Evolutionary conservation across 1,140 invertebrate species (phyloP), one percentile per base, ranked within the genome.

Genomic region (Grapholita molesta): DNA sequence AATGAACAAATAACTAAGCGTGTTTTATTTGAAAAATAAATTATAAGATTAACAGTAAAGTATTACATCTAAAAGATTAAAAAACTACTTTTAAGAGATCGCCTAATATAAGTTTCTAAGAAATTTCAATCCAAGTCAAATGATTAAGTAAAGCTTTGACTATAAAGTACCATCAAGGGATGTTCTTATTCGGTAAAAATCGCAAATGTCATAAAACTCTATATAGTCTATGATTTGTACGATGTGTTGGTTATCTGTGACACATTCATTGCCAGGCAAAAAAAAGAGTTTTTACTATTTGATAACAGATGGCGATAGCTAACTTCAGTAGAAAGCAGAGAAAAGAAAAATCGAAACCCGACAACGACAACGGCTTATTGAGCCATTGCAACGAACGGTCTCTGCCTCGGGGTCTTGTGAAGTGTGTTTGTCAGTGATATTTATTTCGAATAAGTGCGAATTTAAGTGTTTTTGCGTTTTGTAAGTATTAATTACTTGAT

Each of bases 341-440:
- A 78, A 80, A 79, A 77, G 76, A 84, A 89, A 89, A 89, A 88
- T 88, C 84, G 85, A 87, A 87, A 82, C 77, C 85, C 75, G 79
- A 72, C 80, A 77, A 77, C 75, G 79, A 72, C 80, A 77, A 77
- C 77, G 77, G 77, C 75, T 75, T 80, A 84, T 84, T 85, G 77
- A 85, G 82, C 80, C 80, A 83, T 82, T 86, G 77, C 85, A 84
- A 84, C 86, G 84, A 86, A 85, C 84, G 87, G 88, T 89, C 87
- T 91, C 84, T 90, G 86, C 79, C 85, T 89, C 73, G 83, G 75
- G n/a, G 86, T 89, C 88, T 86, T 86, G 85, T 87, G 83, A 79
- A 86, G 80, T 89, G 88, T 86, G 83, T 82, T 83, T 86, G 78
- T 79, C 69, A 76, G 87, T 88, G 86, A 72, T 80, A 88, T 83